phyloP scores from a whole-genome alignment of 2,888 invertebrate genomes.

The Athripsodes cinereus region DNA sequence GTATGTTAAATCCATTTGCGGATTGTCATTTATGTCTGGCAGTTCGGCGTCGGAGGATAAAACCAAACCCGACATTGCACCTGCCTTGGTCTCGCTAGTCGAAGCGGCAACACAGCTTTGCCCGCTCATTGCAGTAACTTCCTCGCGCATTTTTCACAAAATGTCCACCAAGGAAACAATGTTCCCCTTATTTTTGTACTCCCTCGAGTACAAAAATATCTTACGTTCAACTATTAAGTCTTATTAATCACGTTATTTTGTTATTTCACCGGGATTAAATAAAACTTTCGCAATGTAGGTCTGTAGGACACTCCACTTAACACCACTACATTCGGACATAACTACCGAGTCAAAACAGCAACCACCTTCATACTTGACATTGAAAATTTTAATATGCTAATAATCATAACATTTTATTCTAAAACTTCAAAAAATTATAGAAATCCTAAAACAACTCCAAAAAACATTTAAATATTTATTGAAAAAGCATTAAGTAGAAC shows the following conservation, averaged over 20 bases:
- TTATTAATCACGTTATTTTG: slow-evolving; percentile 56
- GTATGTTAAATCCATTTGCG: slow-evolving; percentile 58
- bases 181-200: slow-evolving; percentile 37
- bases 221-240: slow-evolving; percentile 43
- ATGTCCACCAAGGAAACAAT: slow-evolving; percentile 29
- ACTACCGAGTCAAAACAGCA: slow-evolving; percentile 63
- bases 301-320: slow-evolving; percentile 85
- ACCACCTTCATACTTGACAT: slow-evolving; percentile 60
- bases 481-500: background rate
- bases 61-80: slow-evolving; percentile 42
- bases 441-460: slow-evolving; percentile 28
- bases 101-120: slow-evolving; percentile 59
- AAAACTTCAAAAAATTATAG: slow-evolving; percentile 36
- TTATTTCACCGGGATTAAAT: slow-evolving; percentile 37
- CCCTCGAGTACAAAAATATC: slow-evolving; percentile 43
- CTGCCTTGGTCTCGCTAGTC: slow-evolving; percentile 44
- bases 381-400: slow-evolving; percentile 34
- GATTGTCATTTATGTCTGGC: slow-evolving; percentile 45
- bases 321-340: slow-evolving; percentile 69
- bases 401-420: slow-evolving; percentile 31
- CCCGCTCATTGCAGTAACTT: slow-evolving; percentile 62
- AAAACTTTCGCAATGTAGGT: slow-evolving; percentile 64
- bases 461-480: background rate
- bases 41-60: slow-evolving; percentile 39
- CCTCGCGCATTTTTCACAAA: slow-evolving; percentile 57